Percentiles rank a stretch among this genome's conserved stretches.
Evolutionary conservation across 2,113 vertebrate species (phyloP).

Genomic region (Hippocampus guttulatus): DNA sequence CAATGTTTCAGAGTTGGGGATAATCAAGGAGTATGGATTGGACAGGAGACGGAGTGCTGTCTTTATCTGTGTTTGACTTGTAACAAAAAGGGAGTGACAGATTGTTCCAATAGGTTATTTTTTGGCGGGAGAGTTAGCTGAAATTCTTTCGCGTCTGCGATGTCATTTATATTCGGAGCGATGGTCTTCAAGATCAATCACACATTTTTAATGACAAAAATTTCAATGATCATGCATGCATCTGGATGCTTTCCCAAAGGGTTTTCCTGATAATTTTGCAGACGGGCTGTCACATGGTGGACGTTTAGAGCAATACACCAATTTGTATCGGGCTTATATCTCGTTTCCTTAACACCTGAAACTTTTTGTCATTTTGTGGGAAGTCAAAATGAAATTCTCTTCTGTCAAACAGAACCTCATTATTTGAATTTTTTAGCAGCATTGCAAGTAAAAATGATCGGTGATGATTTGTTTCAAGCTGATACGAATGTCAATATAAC

Average conservation of each 20-base stretch:
- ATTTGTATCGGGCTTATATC: too few species aligned
- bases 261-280: too few species aligned
- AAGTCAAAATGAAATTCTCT: not conserved
- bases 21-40: constrained; percentile 70
- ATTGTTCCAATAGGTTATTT: constrained; percentile 53
- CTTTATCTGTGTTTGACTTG: constrained; percentile 68
- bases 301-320: too few species aligned
- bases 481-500: constrained; percentile 3
- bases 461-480: constrained; percentile 15
- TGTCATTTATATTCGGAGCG: not conserved
- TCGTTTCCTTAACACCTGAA: too few species aligned
- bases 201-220: not conserved
- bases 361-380: not conserved
- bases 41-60: constrained; percentile 60
- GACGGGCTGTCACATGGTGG: too few species aligned
- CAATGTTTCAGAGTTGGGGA: constrained; percentile 61
- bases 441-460: constrained; percentile 12
- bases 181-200: not conserved
- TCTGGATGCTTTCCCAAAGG: too few species aligned
- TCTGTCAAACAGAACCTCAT: not conserved
- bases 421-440: constrained; percentile 6
- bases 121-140: constrained; percentile 44
- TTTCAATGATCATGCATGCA: not conserved
- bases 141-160: constrained; percentile 16
- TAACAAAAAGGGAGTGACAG: constrained; percentile 48